A percentile compares a stretch with the other conserved stretches of the same genome.
Conservation (phyloP, 2,888 invertebrate species). For the Diarsia rubi region DNA sequence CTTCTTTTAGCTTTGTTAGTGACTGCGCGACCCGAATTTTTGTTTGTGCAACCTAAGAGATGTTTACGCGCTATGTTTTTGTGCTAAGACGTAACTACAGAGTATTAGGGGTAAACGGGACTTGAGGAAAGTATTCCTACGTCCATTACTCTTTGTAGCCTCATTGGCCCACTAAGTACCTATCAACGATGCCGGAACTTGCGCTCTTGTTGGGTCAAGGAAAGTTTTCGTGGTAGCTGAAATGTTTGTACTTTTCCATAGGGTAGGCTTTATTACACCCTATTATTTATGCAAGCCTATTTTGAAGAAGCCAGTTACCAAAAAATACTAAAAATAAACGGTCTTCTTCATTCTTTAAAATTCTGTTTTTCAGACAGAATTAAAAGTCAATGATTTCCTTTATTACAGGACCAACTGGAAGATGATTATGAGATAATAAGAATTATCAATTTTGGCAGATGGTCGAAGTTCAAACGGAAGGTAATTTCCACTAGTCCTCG, state of each 20-base stretch:
- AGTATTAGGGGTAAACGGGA: constrained; percentile 43
- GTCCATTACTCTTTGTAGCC: constrained; percentile 40
- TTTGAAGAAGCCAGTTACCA: background rate
- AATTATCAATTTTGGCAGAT: background rate
- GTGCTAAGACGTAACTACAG: constrained; percentile 36
- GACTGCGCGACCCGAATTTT: constrained; percentile 58
- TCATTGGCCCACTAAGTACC: constrained; percentile 37
- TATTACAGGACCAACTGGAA: background rate
- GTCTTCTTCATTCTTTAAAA: background rate
- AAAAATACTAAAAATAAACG: background rate
- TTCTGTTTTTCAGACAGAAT: background rate
- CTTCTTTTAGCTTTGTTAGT: constrained; percentile 51
- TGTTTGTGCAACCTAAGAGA: constrained; percentile 54
- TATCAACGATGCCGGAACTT: constrained; percentile 29
- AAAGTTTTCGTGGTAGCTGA: background rate
- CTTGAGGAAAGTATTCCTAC: constrained; percentile 45
- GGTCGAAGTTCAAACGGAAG: background rate
- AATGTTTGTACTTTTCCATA: constrained; percentile 17
- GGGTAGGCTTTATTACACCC: background rate
- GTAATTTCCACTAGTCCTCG: background rate
- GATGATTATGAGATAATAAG: background rate
- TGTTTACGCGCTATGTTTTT: constrained; percentile 61
- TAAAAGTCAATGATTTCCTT: background rate
- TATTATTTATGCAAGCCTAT: background rate
- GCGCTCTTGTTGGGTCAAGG: constrained; percentile 10